phyloP scores from a whole-genome alignment of 92 coral and sea anemone genomes.

The Bergia sp. region DNA sequence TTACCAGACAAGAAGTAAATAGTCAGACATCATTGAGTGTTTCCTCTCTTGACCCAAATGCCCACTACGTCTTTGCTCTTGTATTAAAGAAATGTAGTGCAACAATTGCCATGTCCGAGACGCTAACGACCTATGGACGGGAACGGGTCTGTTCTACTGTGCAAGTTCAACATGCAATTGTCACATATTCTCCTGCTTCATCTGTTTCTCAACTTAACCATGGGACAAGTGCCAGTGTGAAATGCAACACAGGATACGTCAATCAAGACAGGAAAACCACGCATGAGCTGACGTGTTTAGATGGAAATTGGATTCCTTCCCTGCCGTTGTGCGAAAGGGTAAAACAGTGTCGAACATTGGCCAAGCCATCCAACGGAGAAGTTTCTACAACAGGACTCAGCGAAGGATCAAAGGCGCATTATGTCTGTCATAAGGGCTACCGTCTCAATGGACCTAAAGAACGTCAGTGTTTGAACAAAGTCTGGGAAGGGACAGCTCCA shows the following conservation, averaged over 20 bases:
- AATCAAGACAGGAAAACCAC: too few species aligned
- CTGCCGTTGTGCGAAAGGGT: neutral
- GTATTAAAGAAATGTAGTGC: constrained; percentile 2
- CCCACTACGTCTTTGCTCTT: constrained; percentile 20
- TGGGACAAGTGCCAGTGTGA: neutral
- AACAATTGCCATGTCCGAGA: constrained; percentile 2
- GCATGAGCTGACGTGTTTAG: neutral
- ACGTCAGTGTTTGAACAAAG: neutral
- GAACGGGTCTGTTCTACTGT: constrained; percentile 13
- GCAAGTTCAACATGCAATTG: neutral
- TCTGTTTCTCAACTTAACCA: neutral
- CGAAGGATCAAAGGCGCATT: neutral
- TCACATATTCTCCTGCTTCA: neutral
- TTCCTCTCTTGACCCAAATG: neutral
- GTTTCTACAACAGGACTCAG: neutral
- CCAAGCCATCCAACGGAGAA: neutral
- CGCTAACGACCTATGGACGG: constrained; percentile 21
- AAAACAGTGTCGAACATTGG: neutral
- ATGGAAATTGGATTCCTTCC: neutral
- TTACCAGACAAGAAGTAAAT: neutral
- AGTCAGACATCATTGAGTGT: neutral
- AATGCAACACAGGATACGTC: too few species aligned
- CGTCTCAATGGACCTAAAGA: neutral
- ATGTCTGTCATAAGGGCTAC: neutral
- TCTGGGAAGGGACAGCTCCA: neutral